Percentiles rank a stretch among this genome's conserved stretches.
Conservation (phyloP, 2,797 vertebrate species). For the Muscicapa striata region DNA sequence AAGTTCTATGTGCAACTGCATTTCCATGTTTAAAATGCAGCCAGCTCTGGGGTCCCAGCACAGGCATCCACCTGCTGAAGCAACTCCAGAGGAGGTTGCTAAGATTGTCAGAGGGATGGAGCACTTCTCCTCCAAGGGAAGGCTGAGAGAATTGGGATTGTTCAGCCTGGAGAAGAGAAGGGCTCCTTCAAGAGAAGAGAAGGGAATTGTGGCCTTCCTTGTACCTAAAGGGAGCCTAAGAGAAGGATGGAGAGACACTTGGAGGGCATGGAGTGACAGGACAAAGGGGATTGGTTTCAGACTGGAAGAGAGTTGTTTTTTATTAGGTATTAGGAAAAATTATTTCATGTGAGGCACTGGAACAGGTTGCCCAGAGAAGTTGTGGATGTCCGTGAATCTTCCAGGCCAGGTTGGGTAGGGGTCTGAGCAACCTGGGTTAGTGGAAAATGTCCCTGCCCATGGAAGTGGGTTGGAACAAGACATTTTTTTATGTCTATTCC, state of each 20-base stretch:
- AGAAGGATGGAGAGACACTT: too few relatives aligned
- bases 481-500: background rate
- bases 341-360: background rate
- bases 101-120: background rate
- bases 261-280: background rate
- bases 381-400: background rate
- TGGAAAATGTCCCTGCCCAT: background rate
- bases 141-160: background rate
- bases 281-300: background rate
- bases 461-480: accelerated
- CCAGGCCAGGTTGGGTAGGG: background rate
- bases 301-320: background rate
- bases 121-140: background rate
- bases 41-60: background rate
- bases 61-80: background rate
- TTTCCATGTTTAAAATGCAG: background rate
- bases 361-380: background rate
- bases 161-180: background rate
- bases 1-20: background rate
- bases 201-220: background rate
- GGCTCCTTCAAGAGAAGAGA: background rate
- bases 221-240: background rate
- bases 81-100: background rate
- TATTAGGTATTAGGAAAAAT: background rate
- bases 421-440: background rate